Base-by-base conservation (phyloP, 2,113 vertebrate genomes). In the Glareola pratincola region DNA sequence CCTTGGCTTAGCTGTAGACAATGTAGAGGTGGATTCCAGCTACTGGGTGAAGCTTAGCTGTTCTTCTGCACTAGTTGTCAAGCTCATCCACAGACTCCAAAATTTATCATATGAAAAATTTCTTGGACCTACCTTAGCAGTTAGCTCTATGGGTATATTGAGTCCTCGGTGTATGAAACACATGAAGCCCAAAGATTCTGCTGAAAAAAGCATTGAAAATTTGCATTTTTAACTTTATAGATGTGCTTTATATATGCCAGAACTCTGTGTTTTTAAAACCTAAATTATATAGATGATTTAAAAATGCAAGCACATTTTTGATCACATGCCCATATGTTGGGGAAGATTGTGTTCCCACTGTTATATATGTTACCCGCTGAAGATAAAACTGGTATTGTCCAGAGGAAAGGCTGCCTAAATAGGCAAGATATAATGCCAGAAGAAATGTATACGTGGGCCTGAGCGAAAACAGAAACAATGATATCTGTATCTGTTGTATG, bases 41-140 rank as follows among this genome's bases (percentile, higher is more conserved):
- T 69, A 5, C 7, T 36, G 13, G 12, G 14, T 66, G 21, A 91
- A 76, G 3, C 6, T 89, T 23, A 66, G 7, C 21, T 76, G 23
- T 7, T 59, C 45, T 74, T 16, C 36, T 60, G 9, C 6, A 57
- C 15, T 9, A 29, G 9, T 16, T 63, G 32, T 51, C 12, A 63
- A 56, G 18, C 3, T 83, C 27, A 41, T 29, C 9, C 30, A 43
- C 19, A 57, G 18, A 5, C 2, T 60, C 6, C 20, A 60, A 82
- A 72, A 21, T 85, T 41, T 75, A 23, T 72, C 8, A 26, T 15
- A 43, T 0, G 0, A 54, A n/a, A 45, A 57, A 32, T 12, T 50
- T 76, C 7, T 60, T 1, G 0, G 6, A 45, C 16, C 5, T 85
- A 29, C 27, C 9, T 74, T 63, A 62, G 2, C 4, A 69, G 8